Evolutionary conservation across 2,797 vertebrate species (phyloP), one percentile per base, ranked within the genome.

Genomic region (Bothrops alternatus): DNA sequence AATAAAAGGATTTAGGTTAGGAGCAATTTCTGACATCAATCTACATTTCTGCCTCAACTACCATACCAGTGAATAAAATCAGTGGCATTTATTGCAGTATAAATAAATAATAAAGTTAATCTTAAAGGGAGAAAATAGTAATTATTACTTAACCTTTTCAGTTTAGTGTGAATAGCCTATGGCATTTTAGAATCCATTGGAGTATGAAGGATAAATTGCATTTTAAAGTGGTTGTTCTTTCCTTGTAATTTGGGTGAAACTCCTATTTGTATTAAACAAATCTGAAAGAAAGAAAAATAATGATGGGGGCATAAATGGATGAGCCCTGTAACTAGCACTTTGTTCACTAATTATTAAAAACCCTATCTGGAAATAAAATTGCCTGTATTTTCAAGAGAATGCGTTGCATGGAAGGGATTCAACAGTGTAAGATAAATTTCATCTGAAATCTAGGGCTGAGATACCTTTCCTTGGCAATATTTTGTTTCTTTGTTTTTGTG

Each of bases 81-180:
- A 86, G 37, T 18, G 86, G 20, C 91, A 60, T 82, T 82, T 94
- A 95, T 95, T 95, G 94, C 88, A 87, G 47, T 85, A 94, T 95
- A 95, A 96, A 96, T 94, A 96, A 96, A 92, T 96, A 95, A 96
- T 94, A 93, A n/a, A 57, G 87, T 88, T 47, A 96, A 92, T 95
- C 69, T 94, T 94, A 94, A 94, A 93, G 55, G 61, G 91, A 93
- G 91, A 95, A 93, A 93, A 92, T 92, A 18, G 28, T 37, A 94
- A 94, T 95, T 95, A 95, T 89, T 92, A 14, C 78, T 94, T 93
- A 90, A 58, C 1, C 58, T 91, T 90, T 55, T 94, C 87, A 60
- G n/a, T 85, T 92, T 95, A 90, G 90, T 82, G 50, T 86, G 93
- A 82, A 93, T 95, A 94, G 92, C 47, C 42, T 87, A 88, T 58